Evolutionary conservation across 2,113 vertebrate genomes (phyloP), one percentile per base, ranked within the genome.

Genomic region (Catharus bicknelli): DNA sequence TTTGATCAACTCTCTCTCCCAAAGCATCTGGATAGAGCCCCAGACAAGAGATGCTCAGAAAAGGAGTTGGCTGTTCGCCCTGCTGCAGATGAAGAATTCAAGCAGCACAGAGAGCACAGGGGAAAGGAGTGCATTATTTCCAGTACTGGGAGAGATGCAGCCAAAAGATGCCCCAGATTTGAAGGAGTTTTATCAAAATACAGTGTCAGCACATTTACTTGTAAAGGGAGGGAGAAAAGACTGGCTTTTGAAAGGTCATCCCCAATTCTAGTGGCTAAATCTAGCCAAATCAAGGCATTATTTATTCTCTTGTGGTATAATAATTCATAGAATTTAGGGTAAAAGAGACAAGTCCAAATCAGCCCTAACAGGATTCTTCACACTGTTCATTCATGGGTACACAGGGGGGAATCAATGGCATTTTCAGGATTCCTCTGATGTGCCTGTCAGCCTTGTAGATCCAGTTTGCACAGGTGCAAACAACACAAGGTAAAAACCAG

Each of bases 1-100:
- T 98, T 97, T 97, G 96, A 98, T 97, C 88, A 18, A 10, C 40
- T 75, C 68, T 90, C 95, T 95, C 95, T 96, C 93, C 78, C 27
- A 4, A 93, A 95, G 90, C 90, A 96, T 97, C 90, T 91, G 86
- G 62, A 90, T 50, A 43, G 61, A 94, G 70, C 45, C 75, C 82
- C 68, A 79, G 90, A 98, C 97, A 97, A 97, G 97, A 94, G 95
- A 89, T 94, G 94, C 94, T 98, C 95, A 97, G 97, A 97, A 94
- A 96, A 95, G 89, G 88, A 96, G 62, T 42, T 98, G 97, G 97
- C 97, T 74, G 77, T 69, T 85, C 16, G 95, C 96, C 96, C 86
- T 47, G 27, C 27, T 83, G 85, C 66, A 91, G 87, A 83, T 74
- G 92, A 95, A 92, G 66, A 90, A 91, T 96, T 70, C 12, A 8